Evolutionary conservation across 2,888 invertebrate genomes (phyloP).

Genomic region (Phasia obesa): DNA sequence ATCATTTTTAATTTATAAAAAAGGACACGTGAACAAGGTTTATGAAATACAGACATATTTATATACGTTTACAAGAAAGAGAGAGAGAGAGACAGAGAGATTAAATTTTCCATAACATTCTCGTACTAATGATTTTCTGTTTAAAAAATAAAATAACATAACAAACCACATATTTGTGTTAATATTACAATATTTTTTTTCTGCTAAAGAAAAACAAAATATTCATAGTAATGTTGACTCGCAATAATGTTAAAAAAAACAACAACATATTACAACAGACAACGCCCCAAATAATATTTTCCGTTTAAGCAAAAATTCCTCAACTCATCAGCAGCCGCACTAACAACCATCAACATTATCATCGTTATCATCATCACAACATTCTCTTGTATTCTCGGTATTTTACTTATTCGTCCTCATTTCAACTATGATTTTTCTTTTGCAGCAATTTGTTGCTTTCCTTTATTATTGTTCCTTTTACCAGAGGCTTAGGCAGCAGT

Average conservation of each 20-base stretch:
- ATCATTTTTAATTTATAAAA: no score
- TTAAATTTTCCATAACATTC: no score
- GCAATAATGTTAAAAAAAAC: slow-evolving; percentile 9
- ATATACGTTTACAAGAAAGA: no score
- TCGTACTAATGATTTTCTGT: no score
- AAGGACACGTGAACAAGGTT: no score
- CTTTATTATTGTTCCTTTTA: neutral
- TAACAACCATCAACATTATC: neutral
- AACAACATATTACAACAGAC: slow-evolving; percentile 51
- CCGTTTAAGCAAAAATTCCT: slow-evolving; percentile 37
- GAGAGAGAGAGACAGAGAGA: no score
- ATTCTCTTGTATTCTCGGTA: slow-evolving; percentile 25
- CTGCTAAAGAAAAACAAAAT: neutral
- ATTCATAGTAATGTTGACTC: slow-evolving; percentile 38
- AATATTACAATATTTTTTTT: slow-evolving; percentile 48
- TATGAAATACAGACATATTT: no score
- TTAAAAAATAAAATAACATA: neutral
- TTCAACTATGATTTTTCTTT: slow-evolving; percentile 40
- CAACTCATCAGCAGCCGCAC: slow-evolving; percentile 13
- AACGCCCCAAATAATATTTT: slow-evolving; percentile 69
- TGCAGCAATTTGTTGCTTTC: slow-evolving; percentile 60
- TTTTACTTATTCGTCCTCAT: slow-evolving; percentile 39
- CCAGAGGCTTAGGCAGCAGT: neutral
- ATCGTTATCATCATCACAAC: neutral
- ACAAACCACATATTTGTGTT: slow-evolving; percentile 56